A percentile compares a stretch with the other conserved stretches of the same genome.
These are phyloP conservation scores for Pandion haliaetus DNA, from an alignment of 2,113 vertebrate species.

Conservation along the genomic window DNA sequence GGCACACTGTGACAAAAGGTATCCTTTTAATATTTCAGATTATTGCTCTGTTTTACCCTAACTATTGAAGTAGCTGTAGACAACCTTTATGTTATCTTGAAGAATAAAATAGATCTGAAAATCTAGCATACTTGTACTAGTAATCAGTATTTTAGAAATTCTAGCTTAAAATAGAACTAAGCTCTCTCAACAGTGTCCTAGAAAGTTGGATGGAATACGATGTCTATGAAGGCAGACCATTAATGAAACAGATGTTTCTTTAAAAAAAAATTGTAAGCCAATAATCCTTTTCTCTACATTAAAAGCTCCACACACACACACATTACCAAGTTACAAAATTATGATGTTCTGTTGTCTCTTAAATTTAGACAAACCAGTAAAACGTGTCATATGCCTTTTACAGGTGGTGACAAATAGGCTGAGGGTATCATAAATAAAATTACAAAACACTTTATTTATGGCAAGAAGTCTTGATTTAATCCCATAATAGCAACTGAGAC, in stretches of 20 bases:
- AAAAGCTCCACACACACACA: neutral
- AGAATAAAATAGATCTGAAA: neutral
- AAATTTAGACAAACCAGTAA: neutral
- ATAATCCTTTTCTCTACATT: neutral
- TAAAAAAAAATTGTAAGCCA: neutral
- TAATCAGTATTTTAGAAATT: neutral
- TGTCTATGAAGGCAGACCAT: neutral
- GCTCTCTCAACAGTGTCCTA: neutral
- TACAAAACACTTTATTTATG: neutral
- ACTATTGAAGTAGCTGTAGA: neutral
- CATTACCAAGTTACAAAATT: neutral
- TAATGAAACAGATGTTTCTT: neutral
- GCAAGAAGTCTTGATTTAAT: neutral
- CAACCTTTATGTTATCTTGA: neutral
- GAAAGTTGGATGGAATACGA: neutral
- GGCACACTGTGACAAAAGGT: neutral
- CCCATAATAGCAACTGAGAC: neutral
- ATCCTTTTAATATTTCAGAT: neutral
- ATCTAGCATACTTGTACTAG: neutral
- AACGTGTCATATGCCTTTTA: neutral
- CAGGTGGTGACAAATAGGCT: neutral
- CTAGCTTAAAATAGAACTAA: neutral
- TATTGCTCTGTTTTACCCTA: neutral
- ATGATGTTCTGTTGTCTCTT: neutral
- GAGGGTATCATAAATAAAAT: neutral